Evolutionary conservation across 1,140 invertebrate species (phyloP), one percentile per base, ranked within the genome.

Genomic region (Brachionus calyciflorus): DNA sequence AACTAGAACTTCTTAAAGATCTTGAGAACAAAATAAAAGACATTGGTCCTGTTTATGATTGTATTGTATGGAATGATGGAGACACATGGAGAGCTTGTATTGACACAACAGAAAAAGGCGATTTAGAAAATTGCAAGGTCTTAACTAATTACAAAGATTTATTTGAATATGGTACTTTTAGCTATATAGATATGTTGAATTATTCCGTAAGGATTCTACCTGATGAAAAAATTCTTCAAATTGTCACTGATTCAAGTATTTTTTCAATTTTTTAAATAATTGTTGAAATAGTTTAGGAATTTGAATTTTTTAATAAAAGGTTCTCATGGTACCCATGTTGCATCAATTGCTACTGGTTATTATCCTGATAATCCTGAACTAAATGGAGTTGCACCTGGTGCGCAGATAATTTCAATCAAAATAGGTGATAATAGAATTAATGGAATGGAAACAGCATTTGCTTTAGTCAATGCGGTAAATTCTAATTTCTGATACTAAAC

Each of bases 381-480:
- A 79, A 96, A 97, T 86, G 96, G 96, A 1, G 88, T 98, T 2
- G 95, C 96, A 1, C 96, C 96, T 4, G 96, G 96, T 57, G 95
- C 95, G 5, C 93, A 98, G 86, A 91, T 99, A 77, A 88, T 98
- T 46, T 94, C 93, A 0, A 87, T 98, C 30, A 91, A 90, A 26
- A 95, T 99, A 78, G 93, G 89, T 77, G 95, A 98, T 85, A 89
- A 89, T 53, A 88, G 95, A 3, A 85, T 98, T 0, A 83, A 89
- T 4, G 92, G 92, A 3, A 98, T 98, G 95, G 96, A 99, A 87
- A 98, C 96, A 0, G 94, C 94, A 14, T 91, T 93, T 0, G 91
- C 92, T 0, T 82, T 99, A 2, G 90, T 93, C 0, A 86, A 95
- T 78, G 94, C 94, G 17, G 95, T 96, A 87, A 91, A 79, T 92